Conservation (phyloP, 2,113 vertebrate genomes). For the Tetraodon nigroviridis region DNA sequence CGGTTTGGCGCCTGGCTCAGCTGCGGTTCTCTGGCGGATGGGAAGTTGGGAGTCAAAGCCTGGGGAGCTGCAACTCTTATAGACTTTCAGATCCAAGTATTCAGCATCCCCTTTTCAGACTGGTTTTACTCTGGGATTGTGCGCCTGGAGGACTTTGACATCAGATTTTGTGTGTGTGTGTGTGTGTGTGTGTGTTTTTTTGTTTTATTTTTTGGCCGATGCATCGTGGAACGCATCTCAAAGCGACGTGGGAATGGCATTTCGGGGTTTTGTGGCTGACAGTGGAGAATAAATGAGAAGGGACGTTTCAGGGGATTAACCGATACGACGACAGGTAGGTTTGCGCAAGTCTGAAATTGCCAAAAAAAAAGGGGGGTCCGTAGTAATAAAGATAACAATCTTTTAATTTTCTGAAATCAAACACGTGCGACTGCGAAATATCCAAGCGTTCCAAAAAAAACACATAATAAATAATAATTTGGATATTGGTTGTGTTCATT, state of each 20-base stretch:
- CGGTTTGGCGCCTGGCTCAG: slow-evolving; percentile 15
- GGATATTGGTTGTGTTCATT: slow-evolving; percentile 14
- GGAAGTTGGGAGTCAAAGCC: slow-evolving; percentile 61
- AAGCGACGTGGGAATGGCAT: slow-evolving; percentile 60
- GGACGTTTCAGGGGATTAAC: slow-evolving; percentile 60
- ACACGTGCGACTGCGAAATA: background rate
- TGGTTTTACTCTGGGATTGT: slow-evolving; percentile 42
- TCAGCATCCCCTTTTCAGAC: slow-evolving; percentile 13
- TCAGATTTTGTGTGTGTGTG: background rate
- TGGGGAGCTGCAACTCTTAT: slow-evolving; percentile 70
- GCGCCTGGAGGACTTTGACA: slow-evolving; percentile 30
- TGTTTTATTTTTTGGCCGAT: slow-evolving; percentile 38
- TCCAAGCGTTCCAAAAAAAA: slow-evolving; percentile 6
- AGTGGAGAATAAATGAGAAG: slow-evolving; percentile 75
- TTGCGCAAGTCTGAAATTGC: no score
- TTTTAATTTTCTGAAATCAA: background rate
- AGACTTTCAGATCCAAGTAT: slow-evolving; percentile 55
- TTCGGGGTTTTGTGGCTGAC: slow-evolving; percentile 55
- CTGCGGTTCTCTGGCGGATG: slow-evolving; percentile 38
- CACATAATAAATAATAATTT: slow-evolving; percentile 1
- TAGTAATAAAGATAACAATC: background rate
- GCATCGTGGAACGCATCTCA: slow-evolving; percentile 46
- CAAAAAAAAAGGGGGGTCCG: no score
- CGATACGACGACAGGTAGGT: slow-evolving; percentile 70
- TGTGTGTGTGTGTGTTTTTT: no score